phyloP scores from a whole-genome alignment of 2,797 vertebrate genomes.

The Myiothlypis coronata region DNA sequence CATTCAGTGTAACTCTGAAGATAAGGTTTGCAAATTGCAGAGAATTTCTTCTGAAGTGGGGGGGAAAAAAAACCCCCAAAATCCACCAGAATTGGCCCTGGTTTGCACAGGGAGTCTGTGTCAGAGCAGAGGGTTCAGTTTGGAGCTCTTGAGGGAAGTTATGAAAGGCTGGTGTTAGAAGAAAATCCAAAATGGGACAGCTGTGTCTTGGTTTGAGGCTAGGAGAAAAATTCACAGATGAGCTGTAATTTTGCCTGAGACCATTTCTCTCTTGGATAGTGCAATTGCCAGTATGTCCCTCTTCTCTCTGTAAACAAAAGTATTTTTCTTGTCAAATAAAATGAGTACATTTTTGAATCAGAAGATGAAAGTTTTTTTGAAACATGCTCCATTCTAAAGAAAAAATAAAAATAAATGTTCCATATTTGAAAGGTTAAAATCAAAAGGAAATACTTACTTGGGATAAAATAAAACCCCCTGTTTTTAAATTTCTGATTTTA shows the following conservation, averaged over 20 bases:
- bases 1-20: background rate
- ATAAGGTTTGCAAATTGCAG: background rate
- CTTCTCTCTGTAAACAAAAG: background rate
- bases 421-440: background rate
- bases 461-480: accelerated
- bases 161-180: background rate
- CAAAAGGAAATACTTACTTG: background rate
- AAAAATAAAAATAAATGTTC: background rate
- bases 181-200: background rate
- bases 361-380: background rate
- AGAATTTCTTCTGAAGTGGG: background rate
- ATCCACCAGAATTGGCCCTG: accelerated
- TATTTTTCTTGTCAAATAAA: background rate
- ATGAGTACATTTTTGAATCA: background rate
- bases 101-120: background rate
- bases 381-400: background rate
- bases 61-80: background rate
- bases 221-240: background rate
- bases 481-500: background rate
- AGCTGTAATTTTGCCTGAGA: background rate
- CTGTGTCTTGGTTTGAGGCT: background rate
- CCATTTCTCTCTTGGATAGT: background rate
- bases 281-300: background rate
- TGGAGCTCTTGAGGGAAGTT: background rate
- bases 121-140: background rate